Conservation (phyloP, 2,888 invertebrate species). For the Torymus tubicola region DNA sequence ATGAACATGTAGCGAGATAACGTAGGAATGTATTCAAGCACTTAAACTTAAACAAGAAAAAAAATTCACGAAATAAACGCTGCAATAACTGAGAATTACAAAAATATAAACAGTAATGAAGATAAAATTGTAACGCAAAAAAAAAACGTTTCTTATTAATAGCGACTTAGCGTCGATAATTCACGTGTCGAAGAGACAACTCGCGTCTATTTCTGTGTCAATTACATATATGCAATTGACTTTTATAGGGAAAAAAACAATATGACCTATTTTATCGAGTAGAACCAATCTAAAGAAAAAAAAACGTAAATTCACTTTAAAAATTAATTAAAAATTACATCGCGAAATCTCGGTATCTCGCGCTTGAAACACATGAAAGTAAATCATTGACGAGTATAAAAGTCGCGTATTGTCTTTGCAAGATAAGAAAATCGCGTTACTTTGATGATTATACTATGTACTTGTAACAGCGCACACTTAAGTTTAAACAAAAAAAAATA, state of each 20-base stretch:
- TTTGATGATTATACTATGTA: conserved; percentile 43
- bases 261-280: conserved; percentile 50
- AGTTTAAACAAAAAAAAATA: conserved; percentile 13
- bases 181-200: background rate
- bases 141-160: conserved; percentile 10
- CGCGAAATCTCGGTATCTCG: conserved; percentile 53
- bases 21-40: conserved; percentile 29
- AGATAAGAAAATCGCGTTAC: conserved; percentile 55
- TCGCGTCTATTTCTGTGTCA: conserved; percentile 38
- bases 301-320: conserved; percentile 26
- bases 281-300: conserved; percentile 23
- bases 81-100: background rate
- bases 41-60: conserved; percentile 14
- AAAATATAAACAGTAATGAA: background rate
- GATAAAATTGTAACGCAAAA: background rate
- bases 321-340: conserved; percentile 44
- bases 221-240: conserved; percentile 44
- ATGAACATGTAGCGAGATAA: conserved; percentile 13
- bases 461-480: conserved; percentile 54
- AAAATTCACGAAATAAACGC: conserved; percentile 23
- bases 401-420: conserved; percentile 51
- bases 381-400: conserved; percentile 54
- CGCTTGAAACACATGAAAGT: conserved; percentile 57
- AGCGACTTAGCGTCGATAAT: conserved; percentile 5
- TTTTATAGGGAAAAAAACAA: conserved; percentile 24